Conservation (phyloP, 2,797 vertebrate species). For the Esox lucius region DNA sequence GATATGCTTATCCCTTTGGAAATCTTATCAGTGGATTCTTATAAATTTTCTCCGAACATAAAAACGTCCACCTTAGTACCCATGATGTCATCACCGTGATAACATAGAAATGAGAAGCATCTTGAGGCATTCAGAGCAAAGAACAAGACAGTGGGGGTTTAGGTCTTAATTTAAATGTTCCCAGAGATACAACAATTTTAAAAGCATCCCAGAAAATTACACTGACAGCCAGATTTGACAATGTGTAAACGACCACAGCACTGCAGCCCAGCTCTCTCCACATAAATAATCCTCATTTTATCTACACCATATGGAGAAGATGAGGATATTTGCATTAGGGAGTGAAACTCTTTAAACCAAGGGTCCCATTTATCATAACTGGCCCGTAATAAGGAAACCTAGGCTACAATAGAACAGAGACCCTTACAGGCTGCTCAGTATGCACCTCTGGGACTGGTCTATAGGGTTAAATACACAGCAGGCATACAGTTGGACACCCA, state of each 20-base stretch:
- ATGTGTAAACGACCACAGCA: conserved; percentile 28
- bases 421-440: background rate
- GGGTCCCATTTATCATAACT: conserved; percentile 18
- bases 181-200: conserved; percentile 28
- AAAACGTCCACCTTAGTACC: background rate
- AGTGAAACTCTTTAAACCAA: conserved; percentile 20
- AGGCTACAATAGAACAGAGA: background rate
- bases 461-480: background rate
- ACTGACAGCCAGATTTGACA: conserved; percentile 16
- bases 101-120: background rate
- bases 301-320: conserved; percentile 37
- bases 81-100: background rate
- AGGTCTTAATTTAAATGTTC: conserved; percentile 30
- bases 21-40: conserved; percentile 7
- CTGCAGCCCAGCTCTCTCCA: conserved; percentile 23
- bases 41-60: conserved; percentile 5
- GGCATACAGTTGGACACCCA: background rate
- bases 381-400: conserved; percentile 5
- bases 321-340: conserved; percentile 31
- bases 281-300: conserved; percentile 43
- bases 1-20: background rate
- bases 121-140: background rate
- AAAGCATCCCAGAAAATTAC: conserved; percentile 3
- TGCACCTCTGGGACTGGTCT: background rate
- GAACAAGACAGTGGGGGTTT: conserved; percentile 2